phyloP scores from a whole-genome alignment of 2,888 invertebrate species.

The Teinopalpus imperialis region DNA sequence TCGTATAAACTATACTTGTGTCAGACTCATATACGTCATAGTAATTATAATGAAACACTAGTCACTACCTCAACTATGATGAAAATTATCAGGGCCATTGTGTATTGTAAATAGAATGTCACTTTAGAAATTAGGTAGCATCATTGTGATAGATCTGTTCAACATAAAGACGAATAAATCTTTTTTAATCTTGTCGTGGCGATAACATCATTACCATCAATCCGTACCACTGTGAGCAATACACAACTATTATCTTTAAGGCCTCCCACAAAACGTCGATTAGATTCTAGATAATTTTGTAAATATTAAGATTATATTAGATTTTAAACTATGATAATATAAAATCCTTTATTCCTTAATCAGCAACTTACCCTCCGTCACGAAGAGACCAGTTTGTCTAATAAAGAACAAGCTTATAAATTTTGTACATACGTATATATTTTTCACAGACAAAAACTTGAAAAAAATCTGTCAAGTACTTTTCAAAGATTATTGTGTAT shows the following conservation, averaged over 20 bases:
- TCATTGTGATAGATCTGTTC: slow-evolving; percentile 13
- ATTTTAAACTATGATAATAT: too few relatives aligned
- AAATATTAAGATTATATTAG: too few relatives aligned
- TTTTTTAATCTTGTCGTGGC: slow-evolving; percentile 4
- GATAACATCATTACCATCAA: slow-evolving; percentile 3
- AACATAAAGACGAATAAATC: background rate
- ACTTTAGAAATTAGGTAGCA: slow-evolving; percentile 1
- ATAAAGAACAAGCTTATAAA: too few relatives aligned
- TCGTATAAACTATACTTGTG: too few relatives aligned
- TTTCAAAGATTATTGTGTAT: too few relatives aligned
- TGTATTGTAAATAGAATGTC: background rate
- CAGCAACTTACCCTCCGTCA: too few relatives aligned
- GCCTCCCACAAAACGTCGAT: background rate
- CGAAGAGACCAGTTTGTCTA: too few relatives aligned
- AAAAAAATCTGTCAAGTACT: too few relatives aligned
- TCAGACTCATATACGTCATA: background rate
- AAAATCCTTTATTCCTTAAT: too few relatives aligned
- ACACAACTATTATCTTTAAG: background rate
- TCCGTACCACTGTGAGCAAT: background rate
- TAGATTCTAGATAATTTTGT: too few relatives aligned
- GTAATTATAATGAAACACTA: background rate
- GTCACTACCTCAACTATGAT: background rate
- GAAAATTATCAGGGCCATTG: background rate
- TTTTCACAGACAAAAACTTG: too few relatives aligned
- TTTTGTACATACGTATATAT: too few relatives aligned